Evolutionary conservation across 2,888 invertebrate genomes (phyloP), one percentile per base, ranked within the genome.

Genomic region (Megaustenia siamemsis): DNA sequence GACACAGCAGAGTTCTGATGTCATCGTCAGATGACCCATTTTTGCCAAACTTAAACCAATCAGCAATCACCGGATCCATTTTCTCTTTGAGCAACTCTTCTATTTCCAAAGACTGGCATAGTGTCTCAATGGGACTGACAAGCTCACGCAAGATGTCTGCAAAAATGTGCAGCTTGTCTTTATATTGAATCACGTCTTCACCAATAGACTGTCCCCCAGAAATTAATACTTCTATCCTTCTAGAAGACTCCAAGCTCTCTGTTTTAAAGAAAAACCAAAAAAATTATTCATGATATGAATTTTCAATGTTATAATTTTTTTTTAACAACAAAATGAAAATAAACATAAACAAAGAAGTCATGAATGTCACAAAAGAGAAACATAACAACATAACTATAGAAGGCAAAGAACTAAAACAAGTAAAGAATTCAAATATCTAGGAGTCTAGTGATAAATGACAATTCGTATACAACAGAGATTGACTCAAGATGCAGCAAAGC

Each of bases 121-220:
- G 24, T 28, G 45, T 15, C 60, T 82, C 73, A 1, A 40, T 28
- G 0, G 73, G 73, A 21, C 60, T 82, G 28, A 73, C 35, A 8
- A 82, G 1, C 18, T 73, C 73, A 24, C 6, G n/a, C 28, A 71
- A 32, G 6, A 73, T 10, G 28, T 56, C 32, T 43, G 63, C 38
- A 28, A 82, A 32, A 1, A 82, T 24, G 10, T 82, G 38, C 0
- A 28, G 3, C 28, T 71, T 82, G 60, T 82, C 43, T 1, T 21
- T 10, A 43, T 73, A 73, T 8, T 3, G 56, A n/a, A 82, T 82
- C 0, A 40, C 28, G 15, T 73, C 82, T 3, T 1, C n/a, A 21
- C 82, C 73, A 6, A 82, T n/a, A 38, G 63, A 38, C 53, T 71
- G 38, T 28, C 82, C 82, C n/a, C 18, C 28, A 32, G 12, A 40